A percentile compares a stretch with the other conserved stretches of the same genome.
phyloP scores from a whole-genome alignment of 2,113 vertebrate species.

The Gambusia affinis region DNA sequence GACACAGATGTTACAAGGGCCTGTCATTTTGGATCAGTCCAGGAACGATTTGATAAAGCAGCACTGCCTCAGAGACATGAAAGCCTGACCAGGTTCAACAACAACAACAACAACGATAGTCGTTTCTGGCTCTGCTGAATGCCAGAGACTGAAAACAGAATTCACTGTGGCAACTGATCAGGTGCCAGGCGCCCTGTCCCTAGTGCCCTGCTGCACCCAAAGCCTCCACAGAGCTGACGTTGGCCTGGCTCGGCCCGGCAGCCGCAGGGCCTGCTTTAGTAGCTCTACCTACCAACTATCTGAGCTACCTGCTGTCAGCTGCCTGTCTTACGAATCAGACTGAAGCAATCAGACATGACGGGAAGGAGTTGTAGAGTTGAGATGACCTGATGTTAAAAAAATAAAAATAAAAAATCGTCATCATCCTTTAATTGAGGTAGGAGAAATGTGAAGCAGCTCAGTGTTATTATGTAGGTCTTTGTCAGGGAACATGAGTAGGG shows the following conservation, averaged over 20 bases:
- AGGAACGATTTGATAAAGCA: constrained; percentile 40
- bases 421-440: constrained; percentile 4
- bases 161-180: constrained; percentile 71
- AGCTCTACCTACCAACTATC: constrained; percentile 48
- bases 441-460: constrained; percentile 20
- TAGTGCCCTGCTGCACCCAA: constrained; percentile 52
- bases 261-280: constrained; percentile 49
- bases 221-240: constrained; percentile 55
- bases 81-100: constrained; percentile 58
- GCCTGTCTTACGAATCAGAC: constrained; percentile 17
- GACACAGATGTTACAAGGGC: constrained; percentile 43
- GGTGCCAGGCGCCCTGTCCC: constrained; percentile 66
- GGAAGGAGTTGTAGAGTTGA: constrained; percentile 14
- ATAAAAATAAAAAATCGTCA: neutral
- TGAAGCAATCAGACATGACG: constrained; percentile 1
- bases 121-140: constrained; percentile 61
- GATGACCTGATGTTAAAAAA: constrained; percentile 21
- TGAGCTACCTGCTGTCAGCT: constrained; percentile 46
- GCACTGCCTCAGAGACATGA: constrained; percentile 42
- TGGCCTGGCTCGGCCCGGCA: constrained; percentile 44
- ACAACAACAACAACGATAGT: constrained; percentile 51
- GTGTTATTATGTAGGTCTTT: constrained; percentile 39
- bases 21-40: constrained; percentile 49
- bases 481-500: constrained; percentile 11
- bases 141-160: constrained; percentile 70